Conservation (phyloP, 2,888 invertebrate genomes). For the Sinodicranocentrus sp. region DNA sequence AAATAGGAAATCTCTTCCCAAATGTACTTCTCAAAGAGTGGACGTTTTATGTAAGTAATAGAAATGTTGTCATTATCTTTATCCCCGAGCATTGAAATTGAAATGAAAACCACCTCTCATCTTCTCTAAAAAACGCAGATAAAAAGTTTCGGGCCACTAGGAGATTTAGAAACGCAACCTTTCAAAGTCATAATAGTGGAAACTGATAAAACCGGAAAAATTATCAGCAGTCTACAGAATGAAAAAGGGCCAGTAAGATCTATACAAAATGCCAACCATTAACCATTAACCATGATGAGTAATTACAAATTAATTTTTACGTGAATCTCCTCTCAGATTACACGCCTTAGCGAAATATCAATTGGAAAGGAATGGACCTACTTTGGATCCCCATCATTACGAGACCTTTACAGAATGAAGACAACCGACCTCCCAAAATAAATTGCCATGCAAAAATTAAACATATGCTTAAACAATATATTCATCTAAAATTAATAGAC, state of each 20-base stretch:
- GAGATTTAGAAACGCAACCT: conserved; percentile 78
- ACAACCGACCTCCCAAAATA: conserved; percentile 33
- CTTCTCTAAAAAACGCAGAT: conserved; percentile 79
- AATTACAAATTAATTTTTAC: too few species aligned
- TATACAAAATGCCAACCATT: neutral
- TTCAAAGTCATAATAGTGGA: conserved; percentile 82
- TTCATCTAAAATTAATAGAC: too few species aligned
- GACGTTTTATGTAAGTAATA: conserved; percentile 79
- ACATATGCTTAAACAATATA: too few species aligned
- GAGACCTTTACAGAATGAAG: conserved; percentile 66
- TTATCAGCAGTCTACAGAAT: conserved; percentile 84
- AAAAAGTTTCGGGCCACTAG: conserved; percentile 82
- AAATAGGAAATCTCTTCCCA: conserved; percentile 83
- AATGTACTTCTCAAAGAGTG: conserved; percentile 83
- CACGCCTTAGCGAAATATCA: conserved; percentile 55
- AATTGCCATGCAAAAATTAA: neutral
- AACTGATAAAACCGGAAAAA: conserved; percentile 85
- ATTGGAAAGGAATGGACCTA: conserved; percentile 64
- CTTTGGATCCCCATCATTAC: conserved; percentile 54
- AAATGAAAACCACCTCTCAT: neutral
- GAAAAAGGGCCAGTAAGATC: conserved; percentile 81
- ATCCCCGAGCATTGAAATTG: neutral
- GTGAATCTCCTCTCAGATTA: conserved; percentile 40
- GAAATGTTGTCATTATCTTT: too few species aligned
- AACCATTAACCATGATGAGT: too few species aligned